Base-by-base conservation (phyloP, 2,888 invertebrate species). In the Cremastobaeus sp. region DNA sequence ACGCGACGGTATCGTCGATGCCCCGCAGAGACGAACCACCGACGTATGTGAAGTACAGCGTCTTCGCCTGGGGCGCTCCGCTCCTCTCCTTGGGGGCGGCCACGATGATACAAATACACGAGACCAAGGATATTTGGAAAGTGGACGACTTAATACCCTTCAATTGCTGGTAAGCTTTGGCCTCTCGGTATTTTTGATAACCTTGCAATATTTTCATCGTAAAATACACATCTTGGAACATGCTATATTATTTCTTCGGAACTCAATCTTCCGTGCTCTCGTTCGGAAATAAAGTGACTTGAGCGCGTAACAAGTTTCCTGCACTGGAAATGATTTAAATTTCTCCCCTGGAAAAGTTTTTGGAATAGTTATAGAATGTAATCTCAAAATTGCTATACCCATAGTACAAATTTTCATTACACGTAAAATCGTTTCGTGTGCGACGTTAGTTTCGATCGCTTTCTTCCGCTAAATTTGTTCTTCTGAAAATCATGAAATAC, bases 31-130 rank as follows among this genome's bases (percentile, higher is more conserved):
- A 87, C 76, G 86, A 88, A 72, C 83, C 85, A 2, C 87, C 87
- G 35, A 86, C 87, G 21, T 89, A 86, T 85, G 86, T 85, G 80
- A 90, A 90, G 80, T 91, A 90, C 85, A 91, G 91, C 34, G 76
- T 92, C 21, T 90, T 92, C 79, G 92, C 91, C 11, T 93, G 92
- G 92, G 92, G 92, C 28, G 82, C 90, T 11, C 93, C 93, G 0
- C 88, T 90, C 3, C 71, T 91, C 52, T 89, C 91, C 54, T 88
- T 91, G 9, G 88, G 88, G 0, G 88, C 88, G 9, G 90, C 91
- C 59, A 86, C 89, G 32, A 81, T 89, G 35, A 82, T 91, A n/a
- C 91, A 91, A 78, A 89, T 88, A 57, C 88, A 87, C 55, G 90
- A 91, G 78, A 88, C 86, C 12, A 86, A 88, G 21, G 88, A 88